Conservation (phyloP, 2,888 invertebrate species). For the Allolobophora icterica region DNA sequence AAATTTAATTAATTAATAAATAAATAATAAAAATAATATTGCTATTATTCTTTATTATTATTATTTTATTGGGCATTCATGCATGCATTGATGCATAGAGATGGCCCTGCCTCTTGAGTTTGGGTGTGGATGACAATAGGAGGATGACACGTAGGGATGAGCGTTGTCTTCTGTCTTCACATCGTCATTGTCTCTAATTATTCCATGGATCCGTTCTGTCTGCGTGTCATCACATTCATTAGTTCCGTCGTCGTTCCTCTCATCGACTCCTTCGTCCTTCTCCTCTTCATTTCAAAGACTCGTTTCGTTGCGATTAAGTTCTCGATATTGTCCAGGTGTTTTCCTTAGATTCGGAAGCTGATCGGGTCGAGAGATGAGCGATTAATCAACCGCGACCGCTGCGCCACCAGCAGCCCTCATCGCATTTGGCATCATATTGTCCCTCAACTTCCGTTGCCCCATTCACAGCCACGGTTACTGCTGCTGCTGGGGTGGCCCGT, state of each 20-base stretch:
- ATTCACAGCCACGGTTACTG: background rate
- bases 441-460: slow-evolving; percentile 1
- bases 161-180: background rate
- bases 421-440: slow-evolving; percentile 11
- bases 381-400: slow-evolving; percentile 15
- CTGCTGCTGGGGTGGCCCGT: background rate
- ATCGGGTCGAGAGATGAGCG: slow-evolving; percentile 19
- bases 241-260: background rate
- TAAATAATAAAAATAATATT: no score
- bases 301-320: slow-evolving; percentile 23
- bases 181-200: slow-evolving; percentile 17
- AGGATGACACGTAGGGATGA: background rate
- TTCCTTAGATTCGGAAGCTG: background rate
- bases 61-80: background rate
- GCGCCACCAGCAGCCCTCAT: background rate
- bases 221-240: slow-evolving; percentile 2
- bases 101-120: background rate
- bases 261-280: background rate
- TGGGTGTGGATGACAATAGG: background rate
- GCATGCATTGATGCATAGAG: background rate
- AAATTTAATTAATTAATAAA: no score
- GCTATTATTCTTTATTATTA: no score
- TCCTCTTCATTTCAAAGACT: background rate
- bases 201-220: slow-evolving; percentile 14
- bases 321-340: slow-evolving; percentile 30